phyloP scores from a whole-genome alignment of 2,888 invertebrate species.

The Thera britannica region DNA sequence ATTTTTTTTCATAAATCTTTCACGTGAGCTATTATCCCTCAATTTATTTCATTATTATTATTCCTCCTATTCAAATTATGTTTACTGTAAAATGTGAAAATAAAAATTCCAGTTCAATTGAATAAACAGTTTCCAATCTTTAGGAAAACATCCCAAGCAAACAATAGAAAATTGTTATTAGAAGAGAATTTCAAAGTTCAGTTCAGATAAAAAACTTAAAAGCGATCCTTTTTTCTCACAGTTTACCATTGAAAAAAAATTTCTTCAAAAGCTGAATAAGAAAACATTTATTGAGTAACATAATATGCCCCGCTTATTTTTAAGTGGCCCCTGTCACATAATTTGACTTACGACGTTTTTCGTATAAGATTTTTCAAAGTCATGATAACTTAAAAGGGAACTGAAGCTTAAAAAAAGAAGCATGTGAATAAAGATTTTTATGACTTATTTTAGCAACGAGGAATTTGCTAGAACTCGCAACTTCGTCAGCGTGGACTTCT shows the following conservation, averaged over 20 bases:
- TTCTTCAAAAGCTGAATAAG: background rate
- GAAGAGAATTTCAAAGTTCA: background rate
- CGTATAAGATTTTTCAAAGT: background rate
- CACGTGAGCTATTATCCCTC: too few relatives aligned
- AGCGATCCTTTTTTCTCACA: background rate
- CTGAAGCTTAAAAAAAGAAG: too few relatives aligned
- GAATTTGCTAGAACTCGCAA: too few relatives aligned
- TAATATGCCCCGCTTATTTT: background rate
- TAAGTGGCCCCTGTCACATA: background rate
- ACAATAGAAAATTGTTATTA: slow-evolving; percentile 7
- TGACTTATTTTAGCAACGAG: too few relatives aligned
- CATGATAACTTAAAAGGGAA: too few relatives aligned
- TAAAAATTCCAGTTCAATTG: background rate
- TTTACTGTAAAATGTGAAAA: too few relatives aligned
- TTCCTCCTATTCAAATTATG: too few relatives aligned
- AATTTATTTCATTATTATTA: too few relatives aligned
- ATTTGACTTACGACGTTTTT: background rate
- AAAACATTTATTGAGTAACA: background rate
- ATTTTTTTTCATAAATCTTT: too few relatives aligned
- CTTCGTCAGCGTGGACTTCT: too few relatives aligned
- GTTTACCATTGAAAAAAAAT: background rate
- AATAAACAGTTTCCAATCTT: slow-evolving; percentile 7
- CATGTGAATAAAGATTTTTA: too few relatives aligned
- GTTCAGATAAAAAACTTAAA: background rate
- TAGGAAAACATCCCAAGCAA: slow-evolving; percentile 7